Evolutionary conservation across 2,113 vertebrate species (phyloP).

Genomic region (Elephantulus edwardii): DNA sequence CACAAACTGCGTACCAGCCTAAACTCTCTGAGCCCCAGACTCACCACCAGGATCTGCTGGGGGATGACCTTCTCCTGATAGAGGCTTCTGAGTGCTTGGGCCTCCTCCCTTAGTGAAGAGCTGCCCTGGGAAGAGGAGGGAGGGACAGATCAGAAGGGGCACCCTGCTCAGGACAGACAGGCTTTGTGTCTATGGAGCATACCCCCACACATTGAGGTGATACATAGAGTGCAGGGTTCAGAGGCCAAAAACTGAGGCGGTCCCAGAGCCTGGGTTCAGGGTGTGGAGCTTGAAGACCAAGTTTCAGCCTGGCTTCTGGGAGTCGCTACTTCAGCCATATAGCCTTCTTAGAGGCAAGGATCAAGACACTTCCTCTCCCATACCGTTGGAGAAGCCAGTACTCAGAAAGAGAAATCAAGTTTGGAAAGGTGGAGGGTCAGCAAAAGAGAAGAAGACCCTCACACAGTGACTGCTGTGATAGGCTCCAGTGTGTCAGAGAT

Average conservation of each 20-base stretch:
- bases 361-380: too few species aligned
- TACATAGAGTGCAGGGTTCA: fast-evolving
- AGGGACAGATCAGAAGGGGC: neutral
- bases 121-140: conserved; percentile 68
- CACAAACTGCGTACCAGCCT: too few species aligned
- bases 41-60: conserved; percentile 81
- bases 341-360: too few species aligned
- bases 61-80: conserved; percentile 68
- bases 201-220: neutral
- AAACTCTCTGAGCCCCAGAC: neutral
- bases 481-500: too few species aligned
- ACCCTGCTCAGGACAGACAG: neutral
- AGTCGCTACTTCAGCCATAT: neutral
- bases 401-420: too few species aligned
- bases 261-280: neutral
- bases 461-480: too few species aligned
- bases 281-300: neutral
- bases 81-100: conserved; percentile 66
- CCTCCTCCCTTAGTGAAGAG: conserved; percentile 40
- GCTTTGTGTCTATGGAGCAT: fast-evolving
- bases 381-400: too few species aligned
- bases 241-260: neutral
- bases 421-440: too few species aligned
- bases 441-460: too few species aligned
- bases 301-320: neutral